Evolutionary conservation across 2,888 invertebrate species (phyloP), one percentile per base, ranked within the genome.

Genomic region (Lagria hirta): DNA sequence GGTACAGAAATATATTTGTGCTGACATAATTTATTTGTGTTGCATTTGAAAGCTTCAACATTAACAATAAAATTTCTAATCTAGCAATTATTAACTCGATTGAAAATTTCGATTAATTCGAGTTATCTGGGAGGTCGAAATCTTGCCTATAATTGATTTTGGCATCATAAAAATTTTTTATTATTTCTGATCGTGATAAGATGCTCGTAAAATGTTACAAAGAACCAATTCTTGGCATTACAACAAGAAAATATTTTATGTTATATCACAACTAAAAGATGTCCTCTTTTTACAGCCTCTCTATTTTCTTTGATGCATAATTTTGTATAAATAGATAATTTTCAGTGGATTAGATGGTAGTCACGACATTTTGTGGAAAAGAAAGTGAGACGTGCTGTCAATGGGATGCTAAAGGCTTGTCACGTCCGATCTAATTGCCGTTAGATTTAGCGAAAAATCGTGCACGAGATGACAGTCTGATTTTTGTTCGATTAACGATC

Each of bases 381-480:
- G 41, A 33, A 33, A 41, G 41, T 41, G 41, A 41, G 33, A 33
- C 16, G n/a, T n/a, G 26, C 38, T 41, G 41, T 41, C 41, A 33
- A 41, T 41, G 27, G 33, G 41, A 33, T 41, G 33, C 41, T 32
- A 32, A 17, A 27, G 32, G 41, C 41, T 33, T 27, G 41, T 41
- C 41, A 41, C 41, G 41, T 27, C 26, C 33, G 41, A 11, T 41
- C 41, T 33, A 41, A 27, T 41, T 41, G 40, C 30, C 32, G 24
- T 22, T 30, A 23, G 22, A 26, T 38, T 38, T 22, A 17, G 38
- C 38, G n/a, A n/a, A n/a, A n/a, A n/a, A n/a, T n/a, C n/a, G n/a
- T n/a, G n/a, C n/a, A n/a, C n/a, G n/a, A n/a, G n/a, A n/a, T n/a
- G n/a, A n/a, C n/a, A n/a, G n/a, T n/a, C n/a, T n/a, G n/a, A n/a